Percentiles rank a stretch among this genome's conserved stretches.
Conservation (phyloP, 2,113 vertebrate genomes). For the Lutjanus erythropterus region DNA sequence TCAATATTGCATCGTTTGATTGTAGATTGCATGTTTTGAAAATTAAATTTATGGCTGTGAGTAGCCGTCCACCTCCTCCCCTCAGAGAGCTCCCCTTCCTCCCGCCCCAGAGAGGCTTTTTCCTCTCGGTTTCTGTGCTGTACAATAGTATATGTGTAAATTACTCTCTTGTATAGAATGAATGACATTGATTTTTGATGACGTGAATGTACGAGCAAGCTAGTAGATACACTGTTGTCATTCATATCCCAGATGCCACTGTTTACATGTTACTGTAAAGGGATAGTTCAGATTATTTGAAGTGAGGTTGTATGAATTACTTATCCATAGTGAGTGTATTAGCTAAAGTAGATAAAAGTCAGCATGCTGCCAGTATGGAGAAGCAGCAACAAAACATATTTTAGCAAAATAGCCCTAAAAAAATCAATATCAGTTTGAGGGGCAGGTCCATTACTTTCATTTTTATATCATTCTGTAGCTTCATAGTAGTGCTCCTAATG, state of each 20-base stretch:
- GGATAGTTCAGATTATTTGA: too few relatives aligned
- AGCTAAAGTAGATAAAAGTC: too few relatives aligned
- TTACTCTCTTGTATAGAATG: constrained; percentile 77
- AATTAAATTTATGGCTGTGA: constrained; percentile 52
- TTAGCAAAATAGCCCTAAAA: too few relatives aligned
- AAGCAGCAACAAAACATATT: too few relatives aligned
- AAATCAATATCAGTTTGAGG: too few relatives aligned
- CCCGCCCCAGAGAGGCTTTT: constrained; percentile 40
- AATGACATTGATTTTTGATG: constrained; percentile 68
- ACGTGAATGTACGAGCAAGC: constrained; percentile 74
- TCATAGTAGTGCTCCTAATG: too few relatives aligned
- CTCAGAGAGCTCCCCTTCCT: constrained; percentile 2
- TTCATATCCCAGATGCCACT: constrained; percentile 9
- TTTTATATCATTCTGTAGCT: too few relatives aligned
- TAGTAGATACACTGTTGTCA: constrained; percentile 31
- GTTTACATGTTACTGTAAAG: constrained; percentile 13
- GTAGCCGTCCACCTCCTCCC: constrained; percentile 37
- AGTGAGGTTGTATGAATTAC: too few relatives aligned
- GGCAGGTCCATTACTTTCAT: too few relatives aligned
- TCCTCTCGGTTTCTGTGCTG: constrained; percentile 61
- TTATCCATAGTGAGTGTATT: too few relatives aligned
- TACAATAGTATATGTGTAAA: constrained; percentile 75
- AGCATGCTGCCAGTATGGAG: too few relatives aligned
- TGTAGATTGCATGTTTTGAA: constrained; percentile 75
- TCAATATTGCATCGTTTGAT: constrained; percentile 64